These are phyloP conservation scores for Molossus molossus DNA, from an alignment of 2,797 vertebrate genomes.

Conservation along the genomic window DNA sequence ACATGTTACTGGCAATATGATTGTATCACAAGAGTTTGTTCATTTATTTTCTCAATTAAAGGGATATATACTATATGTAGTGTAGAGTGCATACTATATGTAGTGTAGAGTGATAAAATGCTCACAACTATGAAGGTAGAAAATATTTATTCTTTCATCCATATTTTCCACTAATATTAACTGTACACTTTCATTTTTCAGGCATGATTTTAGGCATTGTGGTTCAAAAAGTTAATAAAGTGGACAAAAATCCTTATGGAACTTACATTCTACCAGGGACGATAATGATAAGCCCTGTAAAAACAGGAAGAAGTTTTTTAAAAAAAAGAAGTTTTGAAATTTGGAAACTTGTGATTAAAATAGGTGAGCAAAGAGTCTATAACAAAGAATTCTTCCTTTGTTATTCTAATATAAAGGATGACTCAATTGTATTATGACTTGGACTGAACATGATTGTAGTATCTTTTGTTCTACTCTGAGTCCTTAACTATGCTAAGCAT, in stretches of 20 bases:
- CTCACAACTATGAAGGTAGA: neutral
- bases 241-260: neutral
- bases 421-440: neutral
- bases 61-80: neutral
- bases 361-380: neutral
- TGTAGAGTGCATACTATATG: neutral
- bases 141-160: neutral
- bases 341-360: neutral
- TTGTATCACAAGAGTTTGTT: neutral
- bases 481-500: neutral
- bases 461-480: neutral
- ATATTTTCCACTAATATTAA: slow-evolving; percentile 28
- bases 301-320: neutral
- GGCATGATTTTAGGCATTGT: neutral
- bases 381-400: neutral
- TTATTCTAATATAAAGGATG: neutral
- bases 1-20: neutral
- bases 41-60: slow-evolving; percentile 31
- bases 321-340: neutral
- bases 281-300: neutral
- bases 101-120: neutral
- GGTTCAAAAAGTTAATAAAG: neutral
- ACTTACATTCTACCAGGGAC: neutral
- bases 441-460: neutral
- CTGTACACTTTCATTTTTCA: neutral